Evolutionary conservation across 2,797 vertebrate genomes (phyloP).

Genomic region (Meda fulgida): DNA sequence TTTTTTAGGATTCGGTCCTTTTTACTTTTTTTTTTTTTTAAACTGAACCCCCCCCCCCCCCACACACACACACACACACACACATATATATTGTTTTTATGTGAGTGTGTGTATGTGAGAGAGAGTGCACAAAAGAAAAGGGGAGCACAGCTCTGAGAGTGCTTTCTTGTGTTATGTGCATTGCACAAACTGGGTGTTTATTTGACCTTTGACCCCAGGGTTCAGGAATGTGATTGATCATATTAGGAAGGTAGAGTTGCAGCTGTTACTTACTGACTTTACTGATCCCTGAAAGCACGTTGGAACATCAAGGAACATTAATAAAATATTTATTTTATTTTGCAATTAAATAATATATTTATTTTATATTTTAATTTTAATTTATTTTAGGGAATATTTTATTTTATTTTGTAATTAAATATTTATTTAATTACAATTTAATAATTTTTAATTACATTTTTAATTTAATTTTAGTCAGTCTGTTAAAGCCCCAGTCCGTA

Average conservation of each 20-base stretch:
- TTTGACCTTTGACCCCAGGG: constrained; percentile 71
- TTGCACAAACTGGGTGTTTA: constrained; percentile 52
- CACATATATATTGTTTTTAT: background rate
- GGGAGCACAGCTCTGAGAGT: background rate
- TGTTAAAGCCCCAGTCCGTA: too few relatives aligned
- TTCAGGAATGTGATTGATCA: constrained; percentile 66
- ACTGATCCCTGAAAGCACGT: background rate
- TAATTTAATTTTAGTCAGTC: too few relatives aligned
- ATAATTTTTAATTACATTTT: background rate
- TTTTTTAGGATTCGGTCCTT: too few relatives aligned
- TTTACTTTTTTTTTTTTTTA: too few relatives aligned
- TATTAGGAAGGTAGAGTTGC: constrained; percentile 65
- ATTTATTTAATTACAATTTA: background rate
- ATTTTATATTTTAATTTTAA: background rate
- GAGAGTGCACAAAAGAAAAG: background rate
- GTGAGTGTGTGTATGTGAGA: constrained; percentile 28
- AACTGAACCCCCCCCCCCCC: too few relatives aligned
- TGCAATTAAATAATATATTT: background rate
- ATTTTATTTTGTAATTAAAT: background rate
- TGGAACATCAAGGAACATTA: background rate
- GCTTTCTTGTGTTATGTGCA: background rate
- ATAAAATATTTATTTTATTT: background rate
- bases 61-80: background rate
- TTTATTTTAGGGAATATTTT: background rate
- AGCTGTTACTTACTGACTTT: constrained; percentile 46